Conservation (phyloP, 2,888 invertebrate species). For the Panopea generosa region DNA sequence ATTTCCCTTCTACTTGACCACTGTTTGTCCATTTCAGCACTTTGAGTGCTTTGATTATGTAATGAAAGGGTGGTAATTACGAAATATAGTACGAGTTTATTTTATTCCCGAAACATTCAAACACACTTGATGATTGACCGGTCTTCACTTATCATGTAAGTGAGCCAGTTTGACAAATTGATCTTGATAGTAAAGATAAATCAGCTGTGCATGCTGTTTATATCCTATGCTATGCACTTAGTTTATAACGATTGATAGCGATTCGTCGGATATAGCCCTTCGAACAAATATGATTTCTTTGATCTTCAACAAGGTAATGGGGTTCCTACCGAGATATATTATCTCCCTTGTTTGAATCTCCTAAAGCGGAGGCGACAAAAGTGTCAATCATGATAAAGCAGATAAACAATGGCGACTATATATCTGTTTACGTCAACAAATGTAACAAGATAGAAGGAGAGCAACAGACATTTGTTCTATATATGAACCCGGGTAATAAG, state of each 20-base stretch:
- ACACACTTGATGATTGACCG: neutral
- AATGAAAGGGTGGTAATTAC: too few relatives aligned
- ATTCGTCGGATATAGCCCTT: constrained; percentile 8
- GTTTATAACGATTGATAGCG: neutral
- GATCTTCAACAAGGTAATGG: neutral
- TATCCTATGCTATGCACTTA: neutral
- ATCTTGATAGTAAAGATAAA: constrained; percentile 1
- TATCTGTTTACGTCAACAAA: neutral
- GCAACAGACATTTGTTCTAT: too few relatives aligned
- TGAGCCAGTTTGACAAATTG: constrained; percentile 22
- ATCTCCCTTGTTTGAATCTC: constrained; percentile 31
- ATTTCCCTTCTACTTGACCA: too few relatives aligned
- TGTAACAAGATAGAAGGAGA: too few relatives aligned
- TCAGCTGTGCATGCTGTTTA: neutral
- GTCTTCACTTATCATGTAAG: neutral
- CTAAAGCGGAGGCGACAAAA: constrained; percentile 10
- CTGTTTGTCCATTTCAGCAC: too few relatives aligned
- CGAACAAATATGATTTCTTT: constrained; percentile 2
- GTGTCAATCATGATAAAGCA: constrained; percentile 6
- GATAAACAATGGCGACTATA: neutral
- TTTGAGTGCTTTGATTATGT: too few relatives aligned
- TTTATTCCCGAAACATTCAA: neutral
- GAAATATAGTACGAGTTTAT: neutral
- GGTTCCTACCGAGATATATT: constrained; percentile 11
- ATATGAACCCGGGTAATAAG: too few relatives aligned